These are phyloP conservation scores for Poeciliopsis turneri DNA, from an alignment of 2,797 vertebrate species.

Conservation along the genomic window DNA sequence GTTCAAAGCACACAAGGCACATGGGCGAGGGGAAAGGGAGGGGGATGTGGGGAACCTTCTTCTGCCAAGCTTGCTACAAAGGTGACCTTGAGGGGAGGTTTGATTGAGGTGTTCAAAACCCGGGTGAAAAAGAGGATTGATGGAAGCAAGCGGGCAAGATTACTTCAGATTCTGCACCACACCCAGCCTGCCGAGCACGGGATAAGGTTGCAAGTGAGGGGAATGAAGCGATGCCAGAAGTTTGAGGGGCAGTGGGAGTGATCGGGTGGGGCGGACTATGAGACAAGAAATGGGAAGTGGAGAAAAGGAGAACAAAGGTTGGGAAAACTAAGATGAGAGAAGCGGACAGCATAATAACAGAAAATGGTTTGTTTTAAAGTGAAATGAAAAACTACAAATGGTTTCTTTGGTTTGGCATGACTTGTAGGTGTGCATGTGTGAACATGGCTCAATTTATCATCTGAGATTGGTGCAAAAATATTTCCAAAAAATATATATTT, in stretches of 20 bases:
- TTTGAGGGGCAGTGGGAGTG: slow-evolving; percentile 34
- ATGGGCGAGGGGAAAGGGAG: slow-evolving; percentile 41
- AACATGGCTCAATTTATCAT: not conserved
- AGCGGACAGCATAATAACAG: slow-evolving; percentile 9
- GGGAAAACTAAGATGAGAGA: slow-evolving; percentile 10
- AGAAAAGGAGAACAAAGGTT: slow-evolving; percentile 24
- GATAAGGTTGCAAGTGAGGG: slow-evolving; percentile 76
- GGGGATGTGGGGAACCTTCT: slow-evolving; percentile 48
- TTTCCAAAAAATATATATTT: not conserved
- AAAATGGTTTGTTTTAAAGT: slow-evolving; percentile 35
- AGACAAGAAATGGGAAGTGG: slow-evolving; percentile 25
- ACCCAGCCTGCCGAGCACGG: slow-evolving; percentile 64
- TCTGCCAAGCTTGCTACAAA: slow-evolving; percentile 74
- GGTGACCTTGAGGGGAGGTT: slow-evolving; percentile 77
- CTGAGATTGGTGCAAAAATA: not conserved
- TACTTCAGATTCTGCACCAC: slow-evolving; percentile 75
- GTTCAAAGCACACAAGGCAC: slow-evolving; percentile 73
- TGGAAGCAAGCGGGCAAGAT: slow-evolving; percentile 72
- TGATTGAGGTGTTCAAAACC: slow-evolving; percentile 80
- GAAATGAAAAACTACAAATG: slow-evolving; percentile 30
- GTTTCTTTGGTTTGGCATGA: not conserved
- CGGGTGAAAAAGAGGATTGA: slow-evolving; percentile 70
- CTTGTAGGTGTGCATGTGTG: not conserved
- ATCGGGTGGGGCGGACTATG: slow-evolving; percentile 27
- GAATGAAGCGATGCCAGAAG: slow-evolving; percentile 67